phyloP scores from a whole-genome alignment of 1,140 invertebrate species.

The Heliothis subflexa region DNA sequence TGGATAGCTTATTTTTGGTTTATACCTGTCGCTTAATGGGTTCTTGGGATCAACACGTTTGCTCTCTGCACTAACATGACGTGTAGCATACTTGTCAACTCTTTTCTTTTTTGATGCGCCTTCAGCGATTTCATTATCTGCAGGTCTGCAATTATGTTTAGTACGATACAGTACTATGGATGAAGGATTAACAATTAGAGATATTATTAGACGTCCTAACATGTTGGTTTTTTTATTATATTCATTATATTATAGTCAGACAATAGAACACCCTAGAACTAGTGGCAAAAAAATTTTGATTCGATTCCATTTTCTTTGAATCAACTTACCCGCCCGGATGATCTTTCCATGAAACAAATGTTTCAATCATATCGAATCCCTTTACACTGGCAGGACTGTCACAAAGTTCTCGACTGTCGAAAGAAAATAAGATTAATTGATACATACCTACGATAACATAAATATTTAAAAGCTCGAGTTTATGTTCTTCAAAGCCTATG shows the following conservation, averaged over 20 bases:
- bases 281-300: too few species aligned
- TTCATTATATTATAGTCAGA: neutral
- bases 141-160: neutral
- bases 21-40: neutral
- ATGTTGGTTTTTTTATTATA: neutral
- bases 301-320: neutral
- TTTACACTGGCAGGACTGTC: slow-evolving; percentile 14
- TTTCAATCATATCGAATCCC: slow-evolving; percentile 10
- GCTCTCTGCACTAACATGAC: neutral
- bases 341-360: slow-evolving; percentile 8
- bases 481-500: too few species aligned
- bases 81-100: slow-evolving; percentile 1
- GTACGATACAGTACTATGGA: too few species aligned
- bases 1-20: neutral
- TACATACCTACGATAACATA: too few species aligned
- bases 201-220: too few species aligned
- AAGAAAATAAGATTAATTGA: neutral
- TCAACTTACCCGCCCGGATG: slow-evolving; percentile 11
- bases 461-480: too few species aligned
- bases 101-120: neutral
- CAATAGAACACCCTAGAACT: neutral
- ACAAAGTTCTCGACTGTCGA: neutral
- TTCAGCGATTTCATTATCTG: slow-evolving; percentile 1
- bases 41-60: neutral
- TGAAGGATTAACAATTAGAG: too few species aligned